These are phyloP conservation scores for Climacteris rufus DNA, from an alignment of 2,113 vertebrate genomes.

Conservation along the genomic window DNA sequence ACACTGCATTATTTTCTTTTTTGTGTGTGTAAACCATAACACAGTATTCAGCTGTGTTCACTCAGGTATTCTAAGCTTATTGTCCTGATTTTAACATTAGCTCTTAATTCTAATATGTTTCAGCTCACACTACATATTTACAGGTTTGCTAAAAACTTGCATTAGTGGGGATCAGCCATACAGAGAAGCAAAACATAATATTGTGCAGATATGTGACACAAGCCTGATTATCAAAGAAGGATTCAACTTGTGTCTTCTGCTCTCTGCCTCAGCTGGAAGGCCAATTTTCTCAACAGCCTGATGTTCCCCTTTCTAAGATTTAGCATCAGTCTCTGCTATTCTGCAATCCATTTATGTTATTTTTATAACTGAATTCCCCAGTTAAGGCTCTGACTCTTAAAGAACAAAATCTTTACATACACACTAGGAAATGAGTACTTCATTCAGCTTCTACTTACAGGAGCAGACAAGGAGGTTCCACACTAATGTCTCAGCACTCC, in stretches of 20 bases:
- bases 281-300: background rate
- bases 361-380: background rate
- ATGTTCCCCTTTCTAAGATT: background rate
- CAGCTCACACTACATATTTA: background rate
- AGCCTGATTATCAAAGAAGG: background rate
- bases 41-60: background rate
- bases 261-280: background rate
- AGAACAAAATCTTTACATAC: background rate
- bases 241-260: background rate
- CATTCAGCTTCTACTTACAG: background rate
- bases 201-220: background rate
- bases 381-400: background rate
- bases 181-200: background rate
- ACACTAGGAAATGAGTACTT: background rate
- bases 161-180: background rate
- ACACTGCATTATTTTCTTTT: background rate
- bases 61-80: background rate
- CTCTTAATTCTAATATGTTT: background rate
- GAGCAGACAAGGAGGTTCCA: background rate
- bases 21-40: background rate
- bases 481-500: accelerated
- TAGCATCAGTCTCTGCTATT: background rate
- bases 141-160: background rate
- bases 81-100: background rate
- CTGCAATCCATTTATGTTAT: background rate